Evolutionary conservation across 2,113 vertebrate species (phyloP).

Genomic region (Galeopterus variegatus): DNA sequence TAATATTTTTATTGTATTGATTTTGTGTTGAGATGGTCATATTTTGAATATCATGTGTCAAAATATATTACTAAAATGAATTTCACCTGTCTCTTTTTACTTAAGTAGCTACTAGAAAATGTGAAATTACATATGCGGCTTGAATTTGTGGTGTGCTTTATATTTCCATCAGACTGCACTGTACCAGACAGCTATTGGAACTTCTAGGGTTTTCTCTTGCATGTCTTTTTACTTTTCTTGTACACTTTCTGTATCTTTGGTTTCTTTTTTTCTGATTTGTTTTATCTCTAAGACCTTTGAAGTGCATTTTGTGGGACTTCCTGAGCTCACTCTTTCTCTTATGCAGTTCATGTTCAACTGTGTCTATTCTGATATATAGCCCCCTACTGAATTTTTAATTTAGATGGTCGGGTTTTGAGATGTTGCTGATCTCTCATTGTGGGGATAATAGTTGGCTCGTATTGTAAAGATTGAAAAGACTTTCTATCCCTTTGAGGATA

Average conservation of each 20-base stretch:
- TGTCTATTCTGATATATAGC: background rate
- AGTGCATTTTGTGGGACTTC: background rate
- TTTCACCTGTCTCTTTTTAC: too few species aligned
- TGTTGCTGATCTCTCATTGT: background rate
- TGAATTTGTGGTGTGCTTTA: rapidly evolving
- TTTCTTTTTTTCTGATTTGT: background rate
- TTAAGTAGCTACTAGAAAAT: too few species aligned
- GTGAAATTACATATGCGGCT: too few species aligned
- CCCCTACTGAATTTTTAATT: background rate
- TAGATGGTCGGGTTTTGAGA: background rate
- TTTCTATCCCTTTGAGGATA: background rate
- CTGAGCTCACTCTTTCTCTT: background rate
- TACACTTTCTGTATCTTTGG: background rate
- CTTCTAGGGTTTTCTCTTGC: background rate
- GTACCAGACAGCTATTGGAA: background rate
- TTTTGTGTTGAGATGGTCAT: too few species aligned
- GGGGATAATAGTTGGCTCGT: too few species aligned
- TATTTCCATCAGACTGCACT: background rate
- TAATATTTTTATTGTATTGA: too few species aligned
- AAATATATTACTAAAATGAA: too few species aligned
- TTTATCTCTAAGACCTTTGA: background rate
- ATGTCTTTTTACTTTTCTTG: background rate
- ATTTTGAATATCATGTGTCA: too few species aligned
- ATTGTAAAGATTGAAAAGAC: background rate
- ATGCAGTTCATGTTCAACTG: background rate